Base-by-base conservation (phyloP, 1,140 invertebrate genomes). In the Drosophila bipectinata region DNA sequence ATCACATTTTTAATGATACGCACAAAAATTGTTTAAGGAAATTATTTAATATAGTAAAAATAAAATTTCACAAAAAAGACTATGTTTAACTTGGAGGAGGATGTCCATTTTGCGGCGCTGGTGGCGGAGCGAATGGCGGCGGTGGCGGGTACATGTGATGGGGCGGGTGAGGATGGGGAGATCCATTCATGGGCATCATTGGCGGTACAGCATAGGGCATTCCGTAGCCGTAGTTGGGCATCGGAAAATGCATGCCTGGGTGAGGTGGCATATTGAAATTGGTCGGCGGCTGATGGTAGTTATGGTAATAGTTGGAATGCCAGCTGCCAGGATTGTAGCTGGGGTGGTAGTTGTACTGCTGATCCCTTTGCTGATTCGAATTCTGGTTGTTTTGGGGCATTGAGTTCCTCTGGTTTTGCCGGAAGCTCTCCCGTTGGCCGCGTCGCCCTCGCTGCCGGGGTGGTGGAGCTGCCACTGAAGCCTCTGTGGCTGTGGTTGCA, bases 261-360 rank as follows among this genome's bases (percentile, higher is more conserved):
- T 37, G 56, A 1, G 72, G 76, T 21, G 59, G 41, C 84, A 88
- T 88, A 32, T 89, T 89, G 5, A 71, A 88, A 26, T 88, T 88
- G 1, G 56, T 52, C 24, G 72, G 57, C 7, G 84, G 67, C 14
- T 69, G 79, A 55, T 90, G 80, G 47, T 75, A 81, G 45, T 90
- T 89, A 32, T 81, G 84, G 58, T 91, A 87, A 18, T 90, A 91
- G 55, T 92, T 92, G 3, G 90, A 91, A 47, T 91, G 90, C 90
- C 90, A 92, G 52, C 90, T 91, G 37, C 85, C 83, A 0, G 90
- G 74, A 62, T 91, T 88, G 26, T 91, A 80, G 63, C 85, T 90
- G n/a, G 80, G 90, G 61, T 90, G 79, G 49, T 83, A 88, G 49
- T 72, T 88, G 24, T 88, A 84, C 24, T 84, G 75, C 14, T 68